Percentiles rank a stretch among this genome's conserved stretches.
Conservation (phyloP, 2,113 vertebrate genomes). For the Trematomus loennbergii region DNA sequence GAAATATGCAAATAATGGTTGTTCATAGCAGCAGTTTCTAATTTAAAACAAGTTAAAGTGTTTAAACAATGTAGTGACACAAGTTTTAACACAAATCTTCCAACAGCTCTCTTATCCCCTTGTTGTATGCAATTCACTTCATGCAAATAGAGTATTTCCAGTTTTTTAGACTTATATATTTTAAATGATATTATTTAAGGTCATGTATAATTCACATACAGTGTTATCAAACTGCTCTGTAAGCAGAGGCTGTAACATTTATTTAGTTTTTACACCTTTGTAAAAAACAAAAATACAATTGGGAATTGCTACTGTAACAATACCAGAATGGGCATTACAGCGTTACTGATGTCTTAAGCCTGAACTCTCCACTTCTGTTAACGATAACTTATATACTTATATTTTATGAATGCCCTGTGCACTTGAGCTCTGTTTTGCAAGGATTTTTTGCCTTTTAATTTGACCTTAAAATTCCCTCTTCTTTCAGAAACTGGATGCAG, state of each 20-base stretch:
- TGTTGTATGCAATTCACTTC: not conserved
- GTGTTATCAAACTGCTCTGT: not conserved
- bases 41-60: slow-evolving; percentile 9
- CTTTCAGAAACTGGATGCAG: slow-evolving; percentile 83
- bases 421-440: not conserved
- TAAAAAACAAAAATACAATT: not conserved
- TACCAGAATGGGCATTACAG: not conserved
- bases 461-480: not conserved
- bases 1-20: slow-evolving; percentile 22
- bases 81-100: slow-evolving; percentile 25
- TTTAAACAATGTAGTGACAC: not conserved
- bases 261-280: not conserved
- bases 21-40: not conserved
- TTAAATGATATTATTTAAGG: not conserved
- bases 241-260: not conserved
- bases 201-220: not conserved
- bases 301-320: not conserved
- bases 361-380: too few species aligned
- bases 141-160: not conserved
- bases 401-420: not conserved
- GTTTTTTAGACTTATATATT: not conserved
- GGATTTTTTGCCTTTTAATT: not conserved
- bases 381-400: not conserved
- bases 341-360: too few species aligned
- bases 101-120: not conserved